Evolutionary conservation across 1,140 invertebrate genomes (phyloP), one percentile per base, ranked within the genome.

Genomic region (Anastrepha ludens): DNA sequence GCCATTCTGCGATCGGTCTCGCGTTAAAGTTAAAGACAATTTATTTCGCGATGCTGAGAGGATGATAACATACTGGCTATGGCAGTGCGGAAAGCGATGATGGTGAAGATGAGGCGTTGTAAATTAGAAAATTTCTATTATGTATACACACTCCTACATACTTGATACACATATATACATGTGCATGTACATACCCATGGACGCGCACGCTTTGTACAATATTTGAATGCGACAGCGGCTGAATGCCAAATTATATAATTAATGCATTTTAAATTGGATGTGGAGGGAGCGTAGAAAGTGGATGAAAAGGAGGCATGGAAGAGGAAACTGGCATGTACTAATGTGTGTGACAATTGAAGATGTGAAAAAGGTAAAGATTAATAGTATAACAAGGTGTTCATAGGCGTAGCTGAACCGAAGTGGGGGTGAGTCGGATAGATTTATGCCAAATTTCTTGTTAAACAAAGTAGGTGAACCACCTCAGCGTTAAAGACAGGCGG

Each of bases 181-280:
- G 2, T 55, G 50, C 9, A 55, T 55, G 44, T 50, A 55, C n/a
- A 74, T 4, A 3, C 11, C 13, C 15, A 44, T 67, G 11, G 20
- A 41, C 39, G 60, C 20, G 60, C 20, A 20, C 29, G 65, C 15
- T 74, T 47, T 7, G 44, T 74, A 29, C 29, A 29, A 29, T 62
- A 81, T 81, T 81, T 55, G 47, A 55, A 55, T 81, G 47, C 6
- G 47, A 55, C 44, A 6, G 17, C 44, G 50, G 15, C 41, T 50
- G 74, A 81, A 81, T 81, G 74, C 44, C 15, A 50, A 81, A 81
- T 81, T 81, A 81, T 81, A 55, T 81, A 81, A 81, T 81, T 81
- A 81, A 81, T 81, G 74, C 47, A 81, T 81, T 81, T 81, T 81
- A 81, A 81, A 81, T 81, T 81, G 47, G 74, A 81, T 81, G 47